Percentiles rank a stretch among this genome's conserved stretches.
Conservation (phyloP, 2,888 invertebrate species). For the Chirona hameri region DNA sequence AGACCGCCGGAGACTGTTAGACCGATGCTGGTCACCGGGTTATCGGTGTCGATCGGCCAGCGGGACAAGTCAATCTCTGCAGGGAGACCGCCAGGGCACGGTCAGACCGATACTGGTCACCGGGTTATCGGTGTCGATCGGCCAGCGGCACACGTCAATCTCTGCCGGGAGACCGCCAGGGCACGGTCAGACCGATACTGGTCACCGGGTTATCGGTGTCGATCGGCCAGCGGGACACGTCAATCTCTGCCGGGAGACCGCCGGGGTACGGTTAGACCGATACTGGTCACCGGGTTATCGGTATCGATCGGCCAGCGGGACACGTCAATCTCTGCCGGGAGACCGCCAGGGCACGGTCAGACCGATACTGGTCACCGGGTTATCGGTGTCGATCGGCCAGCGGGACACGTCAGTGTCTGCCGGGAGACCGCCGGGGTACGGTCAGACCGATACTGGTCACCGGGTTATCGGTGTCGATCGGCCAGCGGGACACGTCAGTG, state of each 20-base stretch:
- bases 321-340: constrained; percentile 13
- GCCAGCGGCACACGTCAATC: constrained; percentile 24
- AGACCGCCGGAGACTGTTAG: neutral
- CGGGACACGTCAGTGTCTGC: constrained; percentile 11
- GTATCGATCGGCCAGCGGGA: constrained; percentile 11
- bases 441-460: neutral
- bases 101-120: neutral
- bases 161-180: constrained; percentile 1
- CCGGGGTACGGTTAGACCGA: neutral
- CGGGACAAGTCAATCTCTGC: constrained; percentile 12
- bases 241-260: neutral
- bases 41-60: constrained; percentile 13
- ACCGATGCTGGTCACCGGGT: neutral
- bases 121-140: neutral
- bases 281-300: neutral
- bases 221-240: constrained; percentile 24
- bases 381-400: constrained; percentile 13
- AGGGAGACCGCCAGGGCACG: neutral
- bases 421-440: neutral
- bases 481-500: constrained; percentile 13
- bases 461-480: neutral
- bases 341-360: neutral
- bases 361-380: neutral
- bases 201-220: neutral
- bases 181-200: neutral